Conservation (phyloP, 2,888 invertebrate species). For the Corythucha ciliata region DNA sequence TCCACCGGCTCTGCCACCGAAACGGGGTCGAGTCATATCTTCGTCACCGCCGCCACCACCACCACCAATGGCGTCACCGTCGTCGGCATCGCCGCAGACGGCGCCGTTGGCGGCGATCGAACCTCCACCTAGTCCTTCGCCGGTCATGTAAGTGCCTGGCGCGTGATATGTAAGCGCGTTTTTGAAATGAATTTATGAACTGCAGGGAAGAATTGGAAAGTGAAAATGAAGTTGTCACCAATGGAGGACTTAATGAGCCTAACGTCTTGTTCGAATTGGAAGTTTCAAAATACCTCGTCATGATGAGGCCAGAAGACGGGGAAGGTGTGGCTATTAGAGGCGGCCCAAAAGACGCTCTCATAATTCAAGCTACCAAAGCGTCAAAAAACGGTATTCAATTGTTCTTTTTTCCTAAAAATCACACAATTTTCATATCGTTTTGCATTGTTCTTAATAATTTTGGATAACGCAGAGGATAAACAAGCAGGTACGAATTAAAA, state of each 20-base stretch:
- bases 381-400: conserved; percentile 66
- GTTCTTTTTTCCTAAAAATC: background rate
- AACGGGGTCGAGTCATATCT: conserved; percentile 43
- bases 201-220: too few species aligned
- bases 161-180: background rate
- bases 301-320: conserved; percentile 62
- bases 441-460: background rate
- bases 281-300: conserved; percentile 65
- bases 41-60: conserved; percentile 33
- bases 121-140: conserved; percentile 19
- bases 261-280: conserved; percentile 64
- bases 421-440: background rate
- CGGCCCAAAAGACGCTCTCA: conserved; percentile 85
- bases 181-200: background rate
- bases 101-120: conserved; percentile 30
- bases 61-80: conserved; percentile 30
- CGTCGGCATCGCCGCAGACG: conserved; percentile 33
- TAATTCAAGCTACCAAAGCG: conserved; percentile 92
- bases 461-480: background rate
- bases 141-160: conserved; percentile 17
- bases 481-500: background rate
- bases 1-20: conserved; percentile 55
- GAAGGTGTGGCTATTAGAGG: conserved; percentile 89
- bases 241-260: conserved; percentile 6
- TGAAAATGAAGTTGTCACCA: conserved; percentile 14